A percentile compares a stretch with the other conserved stretches of the same genome.
phyloP scores from a whole-genome alignment of 2,888 invertebrate species.

The Coleophora flavipennella region DNA sequence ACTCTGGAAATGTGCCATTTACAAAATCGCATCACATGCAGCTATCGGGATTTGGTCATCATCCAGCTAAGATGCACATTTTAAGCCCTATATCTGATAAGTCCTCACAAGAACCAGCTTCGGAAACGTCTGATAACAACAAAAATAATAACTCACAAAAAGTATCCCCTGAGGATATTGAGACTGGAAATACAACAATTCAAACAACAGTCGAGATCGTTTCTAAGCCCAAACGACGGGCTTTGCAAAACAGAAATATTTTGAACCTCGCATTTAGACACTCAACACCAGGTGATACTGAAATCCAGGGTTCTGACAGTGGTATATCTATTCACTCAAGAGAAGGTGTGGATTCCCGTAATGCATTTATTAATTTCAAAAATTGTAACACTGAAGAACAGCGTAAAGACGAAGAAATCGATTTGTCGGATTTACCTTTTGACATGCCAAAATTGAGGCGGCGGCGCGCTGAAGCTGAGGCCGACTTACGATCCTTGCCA shows the following conservation, averaged over 20 bases:
- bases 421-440: conserved; percentile 86
- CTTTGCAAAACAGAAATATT: conserved; percentile 84
- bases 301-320: conserved; percentile 89
- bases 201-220: conserved; percentile 64
- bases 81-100: conserved; percentile 92
- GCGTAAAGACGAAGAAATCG: conserved; percentile 72
- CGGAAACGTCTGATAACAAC: conserved; percentile 87
- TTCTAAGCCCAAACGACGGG: conserved; percentile 75
- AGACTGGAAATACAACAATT: conserved; percentile 51
- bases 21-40: conserved; percentile 75
- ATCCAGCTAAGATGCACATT: conserved; percentile 85
- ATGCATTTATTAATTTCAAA: conserved; percentile 74
- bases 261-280: conserved; percentile 77
- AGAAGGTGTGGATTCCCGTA: conserved; percentile 81
- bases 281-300: conserved; percentile 77
- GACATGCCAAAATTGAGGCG: conserved; percentile 91
- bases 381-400: conserved; percentile 69
- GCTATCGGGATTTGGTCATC: conserved; percentile 79
- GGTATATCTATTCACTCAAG: conserved; percentile 90
- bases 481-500: conserved; percentile 86
- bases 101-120: conserved; percentile 88
- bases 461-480: conserved; percentile 80
- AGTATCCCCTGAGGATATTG: conserved; percentile 79
- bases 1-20: conserved; percentile 78
- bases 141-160: conserved; percentile 85